Conservation (phyloP, 2,888 invertebrate genomes). For the Capitulum mitella region DNA sequence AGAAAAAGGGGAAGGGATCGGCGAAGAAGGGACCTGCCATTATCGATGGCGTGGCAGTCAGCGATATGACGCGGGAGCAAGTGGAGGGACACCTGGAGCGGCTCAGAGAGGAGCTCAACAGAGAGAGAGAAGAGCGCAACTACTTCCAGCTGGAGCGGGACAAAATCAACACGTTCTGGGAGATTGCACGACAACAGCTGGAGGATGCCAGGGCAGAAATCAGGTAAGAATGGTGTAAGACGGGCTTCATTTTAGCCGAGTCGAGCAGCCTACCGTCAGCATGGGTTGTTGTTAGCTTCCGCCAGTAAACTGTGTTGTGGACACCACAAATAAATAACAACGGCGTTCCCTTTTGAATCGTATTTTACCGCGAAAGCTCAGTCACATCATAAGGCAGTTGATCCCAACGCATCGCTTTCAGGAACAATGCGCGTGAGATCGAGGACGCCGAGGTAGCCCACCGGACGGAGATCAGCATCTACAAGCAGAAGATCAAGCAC, state of each 20-base stretch:
- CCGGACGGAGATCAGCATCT: slow-evolving; percentile 76
- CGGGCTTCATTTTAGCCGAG: too few relatives aligned
- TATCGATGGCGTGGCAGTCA: slow-evolving; percentile 73
- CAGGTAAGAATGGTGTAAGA: too few relatives aligned
- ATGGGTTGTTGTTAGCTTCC: too few relatives aligned
- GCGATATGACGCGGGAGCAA: slow-evolving; percentile 87
- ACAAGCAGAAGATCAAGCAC: slow-evolving; percentile 88
- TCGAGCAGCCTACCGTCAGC: too few relatives aligned
- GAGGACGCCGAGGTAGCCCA: slow-evolving; percentile 81
- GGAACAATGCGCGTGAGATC: slow-evolving; percentile 75
- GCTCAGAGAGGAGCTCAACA: slow-evolving; percentile 63
- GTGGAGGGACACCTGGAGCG: slow-evolving; percentile 69
- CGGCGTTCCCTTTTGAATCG: too few relatives aligned
- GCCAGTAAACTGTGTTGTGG: too few relatives aligned
- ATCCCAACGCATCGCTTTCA: slow-evolving; percentile 38
- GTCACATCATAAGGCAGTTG: too few relatives aligned
- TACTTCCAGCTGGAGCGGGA: slow-evolving; percentile 92
- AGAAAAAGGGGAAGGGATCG: slow-evolving; percentile 38
- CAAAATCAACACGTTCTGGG: slow-evolving; percentile 91
- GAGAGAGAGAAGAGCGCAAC: slow-evolving; percentile 89
- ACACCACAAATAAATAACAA: too few relatives aligned
- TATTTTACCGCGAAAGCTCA: too few relatives aligned
- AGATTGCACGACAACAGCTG: slow-evolving; percentile 80
- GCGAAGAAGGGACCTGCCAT: slow-evolving; percentile 36
- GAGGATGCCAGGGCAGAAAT: slow-evolving; percentile 67